Conservation (phyloP, 2,888 invertebrate genomes). For the Mimumesa dahlbomi region DNA sequence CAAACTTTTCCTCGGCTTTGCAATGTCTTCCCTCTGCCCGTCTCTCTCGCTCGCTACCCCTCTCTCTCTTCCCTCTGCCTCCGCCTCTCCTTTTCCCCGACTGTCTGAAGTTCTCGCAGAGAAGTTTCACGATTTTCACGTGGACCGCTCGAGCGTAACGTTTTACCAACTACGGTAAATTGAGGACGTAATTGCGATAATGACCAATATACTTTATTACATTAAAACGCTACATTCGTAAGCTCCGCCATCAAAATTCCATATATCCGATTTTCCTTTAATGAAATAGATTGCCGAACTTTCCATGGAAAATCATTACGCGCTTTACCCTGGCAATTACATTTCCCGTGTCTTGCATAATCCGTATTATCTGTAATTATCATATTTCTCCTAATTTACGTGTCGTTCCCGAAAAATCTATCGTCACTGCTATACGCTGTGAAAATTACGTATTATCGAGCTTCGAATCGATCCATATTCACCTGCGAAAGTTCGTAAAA, state of each 20-base stretch:
- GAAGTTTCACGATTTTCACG: conserved; percentile 19
- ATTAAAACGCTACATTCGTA: background rate
- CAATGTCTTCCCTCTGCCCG: conserved; percentile 29
- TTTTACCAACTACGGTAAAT: conserved; percentile 20
- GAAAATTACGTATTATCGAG: too few species aligned
- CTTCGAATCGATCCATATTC: too few species aligned
- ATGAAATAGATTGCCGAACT: background rate
- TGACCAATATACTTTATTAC: background rate
- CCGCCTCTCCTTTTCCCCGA: background rate
- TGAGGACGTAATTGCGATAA: conserved; percentile 14
- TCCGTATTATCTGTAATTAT: too few species aligned
- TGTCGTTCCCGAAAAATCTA: too few species aligned
- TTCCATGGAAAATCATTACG: background rate
- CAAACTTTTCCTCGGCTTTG: conserved; percentile 56
- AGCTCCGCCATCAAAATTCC: too few species aligned
- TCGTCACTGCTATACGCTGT: too few species aligned
- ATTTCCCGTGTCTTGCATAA: too few species aligned
- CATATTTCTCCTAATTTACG: too few species aligned
- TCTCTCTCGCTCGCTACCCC: conserved; percentile 3
- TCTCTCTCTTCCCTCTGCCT: background rate
- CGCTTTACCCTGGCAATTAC: too few species aligned
- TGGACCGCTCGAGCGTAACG: conserved; percentile 6
- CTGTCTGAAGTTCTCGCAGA: background rate
- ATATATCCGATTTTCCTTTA: too few species aligned
- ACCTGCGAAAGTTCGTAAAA: too few species aligned